These are phyloP conservation scores for Drosophila parthenogenetica DNA, from an alignment of 2,888 invertebrate genomes.

Conservation along the genomic window DNA sequence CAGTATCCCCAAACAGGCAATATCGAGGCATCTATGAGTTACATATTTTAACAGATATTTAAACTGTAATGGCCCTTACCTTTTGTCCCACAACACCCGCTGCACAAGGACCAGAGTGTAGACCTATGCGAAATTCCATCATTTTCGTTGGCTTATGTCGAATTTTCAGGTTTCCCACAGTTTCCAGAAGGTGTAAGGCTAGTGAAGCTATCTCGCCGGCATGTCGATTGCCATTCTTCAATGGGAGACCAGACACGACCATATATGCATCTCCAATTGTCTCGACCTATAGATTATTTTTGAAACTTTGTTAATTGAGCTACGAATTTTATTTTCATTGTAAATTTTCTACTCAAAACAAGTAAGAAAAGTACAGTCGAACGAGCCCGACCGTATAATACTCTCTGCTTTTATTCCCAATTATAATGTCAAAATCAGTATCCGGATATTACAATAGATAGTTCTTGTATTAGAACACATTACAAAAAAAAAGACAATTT, in stretches of 20 bases:
- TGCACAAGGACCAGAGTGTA: conserved; percentile 90
- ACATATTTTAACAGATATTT: background rate
- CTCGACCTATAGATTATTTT: conserved; percentile 86
- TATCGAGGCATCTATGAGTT: conserved; percentile 90
- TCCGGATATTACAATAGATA: too few relatives aligned
- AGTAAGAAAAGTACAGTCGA: too few relatives aligned
- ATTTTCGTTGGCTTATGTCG: conserved; percentile 88
- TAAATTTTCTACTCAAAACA: too few relatives aligned
- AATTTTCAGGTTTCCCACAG: conserved; percentile 89
- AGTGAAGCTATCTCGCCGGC: conserved; percentile 93
- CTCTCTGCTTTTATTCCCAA: too few relatives aligned
- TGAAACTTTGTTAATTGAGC: background rate
- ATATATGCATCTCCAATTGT: conserved; percentile 94
- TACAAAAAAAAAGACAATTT: too few relatives aligned
- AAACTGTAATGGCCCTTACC: conserved; percentile 48
- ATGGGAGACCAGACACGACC: conserved; percentile 92
- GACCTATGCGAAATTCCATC: conserved; percentile 90
- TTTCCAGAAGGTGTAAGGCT: conserved; percentile 90
- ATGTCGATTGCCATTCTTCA: conserved; percentile 90
- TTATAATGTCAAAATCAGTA: too few relatives aligned
- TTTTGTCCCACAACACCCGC: conserved; percentile 92
- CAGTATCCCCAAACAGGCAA: conserved; percentile 93
- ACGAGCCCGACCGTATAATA: too few relatives aligned
- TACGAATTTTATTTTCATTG: background rate
- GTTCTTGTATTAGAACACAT: too few relatives aligned